Conservation (phyloP, 2,797 vertebrate species). For the Melanotaenia trifasciata region DNA sequence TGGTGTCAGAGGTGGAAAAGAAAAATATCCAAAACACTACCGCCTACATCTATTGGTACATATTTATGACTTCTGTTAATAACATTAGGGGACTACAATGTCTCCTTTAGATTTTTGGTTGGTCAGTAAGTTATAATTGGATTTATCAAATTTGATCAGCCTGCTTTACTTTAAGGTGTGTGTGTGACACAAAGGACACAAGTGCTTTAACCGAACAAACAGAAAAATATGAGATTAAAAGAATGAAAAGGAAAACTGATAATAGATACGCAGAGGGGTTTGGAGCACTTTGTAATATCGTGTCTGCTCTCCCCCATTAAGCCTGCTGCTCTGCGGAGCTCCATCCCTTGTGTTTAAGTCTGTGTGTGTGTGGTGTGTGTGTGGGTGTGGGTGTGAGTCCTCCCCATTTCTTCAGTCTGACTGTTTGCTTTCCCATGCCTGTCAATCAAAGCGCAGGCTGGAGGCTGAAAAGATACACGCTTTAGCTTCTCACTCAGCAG, state of each 20-base stretch:
- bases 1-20: background rate
- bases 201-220: background rate
- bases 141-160: background rate
- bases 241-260: background rate
- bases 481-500: constrained; percentile 30
- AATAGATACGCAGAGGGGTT: constrained; percentile 13
- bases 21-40: background rate
- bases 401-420: constrained; percentile 27
- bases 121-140: background rate
- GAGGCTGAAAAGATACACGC: constrained; percentile 23
- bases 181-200: background rate
- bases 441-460: constrained; percentile 50
- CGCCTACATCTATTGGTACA: background rate
- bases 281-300: background rate
- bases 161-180: background rate
- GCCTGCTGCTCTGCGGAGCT: constrained; percentile 25
- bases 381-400: constrained; percentile 12
- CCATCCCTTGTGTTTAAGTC: constrained; percentile 22
- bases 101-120: background rate
- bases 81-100: background rate
- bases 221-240: background rate
- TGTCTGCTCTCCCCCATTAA: constrained; percentile 1
- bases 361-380: background rate
- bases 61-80: background rate
- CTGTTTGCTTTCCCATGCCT: constrained; percentile 50